Evolutionary conservation across 2,888 invertebrate genomes (phyloP), one percentile per base, ranked within the genome.

Genomic region (Lamproptera curius): DNA sequence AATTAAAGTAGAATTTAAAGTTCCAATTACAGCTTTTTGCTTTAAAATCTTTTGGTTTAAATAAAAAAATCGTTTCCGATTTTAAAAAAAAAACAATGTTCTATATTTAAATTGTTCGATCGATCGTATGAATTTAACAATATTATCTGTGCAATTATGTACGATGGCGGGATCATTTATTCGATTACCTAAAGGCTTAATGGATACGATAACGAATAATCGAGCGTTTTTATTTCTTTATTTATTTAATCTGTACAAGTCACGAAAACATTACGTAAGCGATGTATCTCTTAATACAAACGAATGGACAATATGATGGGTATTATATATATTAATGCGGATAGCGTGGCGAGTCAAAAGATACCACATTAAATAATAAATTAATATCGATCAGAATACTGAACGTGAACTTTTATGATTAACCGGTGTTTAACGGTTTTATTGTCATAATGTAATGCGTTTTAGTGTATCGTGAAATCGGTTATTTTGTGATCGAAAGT

Each of bases 391-490:
- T 65, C 56, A 61, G 60, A 59, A 53, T 63, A 41, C 49, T 45
- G 50, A 55, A 52, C 42, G 37, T 46, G 46, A 54, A 54, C 59
- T 59, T 59, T 56, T 58, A 50, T 55, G 42, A 48, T 56, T 57
- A 65, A 63, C 58, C 59, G 58, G 60, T 63, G 54, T 64, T 66
- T 62, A 62, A 53, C 36, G 28, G 54, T 45, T 55, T 76, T 76
- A 78, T 76, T 65, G 67, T 61, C 51, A 57, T 61, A 51, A 70
- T 73, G 65, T 63, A 64, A 67, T 58, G n/a, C 59, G 57, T 57
- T 61, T 67, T 62, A 60, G 47, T 56, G 61, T 63, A 59, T 42
- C 61, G 62, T 62, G 53, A 65, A 71, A 66, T 31, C 64, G 58
- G 59, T 42, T 50, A 62, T 51, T 49, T 48, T 46, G 41, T 39